Base-by-base conservation (phyloP, 2,113 vertebrate genomes). In the Mirounga angustirostris region DNA sequence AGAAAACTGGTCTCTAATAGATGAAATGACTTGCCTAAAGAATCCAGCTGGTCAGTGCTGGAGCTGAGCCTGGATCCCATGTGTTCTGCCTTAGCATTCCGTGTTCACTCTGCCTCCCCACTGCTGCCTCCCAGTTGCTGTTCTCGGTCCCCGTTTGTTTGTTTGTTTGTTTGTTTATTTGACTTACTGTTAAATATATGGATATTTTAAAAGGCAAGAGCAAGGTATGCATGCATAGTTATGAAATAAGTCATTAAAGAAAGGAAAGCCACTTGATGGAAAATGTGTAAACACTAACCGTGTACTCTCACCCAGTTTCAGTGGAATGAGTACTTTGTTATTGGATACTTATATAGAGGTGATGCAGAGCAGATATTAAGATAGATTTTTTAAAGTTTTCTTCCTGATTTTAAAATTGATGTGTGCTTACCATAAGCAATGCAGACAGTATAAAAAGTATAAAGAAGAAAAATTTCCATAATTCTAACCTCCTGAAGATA, bases 251-350 rank as follows among this genome's bases (percentile, higher is more conserved):
- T 88, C 61, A 36, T 78, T 82, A 82, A 86, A 94, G 43, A 82
- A 73, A 92, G 50, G 84, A 96, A 90, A 83, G 61, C 16, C 26
- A 67, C 40, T 81, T 90, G 54, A 59, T 89, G 19, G 74, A 86
- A 84, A 54, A 58, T 56, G 19, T 24, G 26, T 76, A 50, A 78
- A 79, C 30, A 63, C 43, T 50, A 24, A 58, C 69, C 15, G 15
- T 56, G 43, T 69, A 69, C 21, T 85, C 12, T 33, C 2, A 80
- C 14, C 16, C 54, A 79, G 16, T 81, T 95, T 90, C 59, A 50
- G 3, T 54, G 52, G 36, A 89, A 16, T 67, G 11, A 65, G 5
- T 69, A 36, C 43, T 88, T 96, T 52, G 18, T 78, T 82, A 65
- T n/a, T 85, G 59, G 63, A 40, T 89, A 14, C 10, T 40, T 89